Percentiles rank a stretch among this genome's conserved stretches.
These are phyloP conservation scores for Caenorhabditis imperialis DNA, from an alignment of 2,888 invertebrate genomes.

Conservation along the genomic window DNA sequence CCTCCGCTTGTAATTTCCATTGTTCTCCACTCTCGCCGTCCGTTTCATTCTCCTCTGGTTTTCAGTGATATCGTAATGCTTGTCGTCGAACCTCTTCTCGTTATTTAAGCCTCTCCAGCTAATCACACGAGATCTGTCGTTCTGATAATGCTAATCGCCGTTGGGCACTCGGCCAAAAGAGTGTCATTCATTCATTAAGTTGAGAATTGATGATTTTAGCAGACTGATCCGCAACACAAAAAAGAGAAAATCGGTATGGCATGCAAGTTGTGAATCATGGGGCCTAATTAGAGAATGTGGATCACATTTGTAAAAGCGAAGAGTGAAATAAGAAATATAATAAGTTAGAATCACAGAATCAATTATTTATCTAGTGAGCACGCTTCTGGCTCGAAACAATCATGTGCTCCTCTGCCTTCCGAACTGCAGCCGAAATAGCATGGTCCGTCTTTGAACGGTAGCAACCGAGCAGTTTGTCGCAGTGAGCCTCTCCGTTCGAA, in stretches of 20 bases:
- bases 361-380: constrained; percentile 29
- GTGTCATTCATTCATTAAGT: constrained; percentile 5
- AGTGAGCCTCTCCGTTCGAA: constrained; percentile 73
- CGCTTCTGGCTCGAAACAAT: constrained; percentile 62
- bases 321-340: constrained; percentile 2
- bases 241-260: background rate
- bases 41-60: constrained; percentile 34
- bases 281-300: background rate
- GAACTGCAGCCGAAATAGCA: constrained; percentile 73
- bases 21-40: constrained; percentile 36
- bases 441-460: constrained; percentile 76
- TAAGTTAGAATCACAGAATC: constrained; percentile 35
- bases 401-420: constrained; percentile 75
- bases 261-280: constrained; percentile 17
- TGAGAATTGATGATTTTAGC: too few species aligned
- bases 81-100: constrained; percentile 34
- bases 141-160: constrained; percentile 27
- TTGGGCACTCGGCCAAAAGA: too few species aligned
- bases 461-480: constrained; percentile 74
- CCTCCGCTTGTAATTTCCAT: constrained; percentile 52
- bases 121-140: too few species aligned
- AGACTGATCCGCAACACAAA: constrained; percentile 7
- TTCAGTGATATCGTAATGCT: constrained; percentile 45
- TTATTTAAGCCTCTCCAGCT: too few species aligned
- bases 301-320: background rate